Evolutionary conservation across 1,140 invertebrate genomes (phyloP).

Genomic region (Condylostylus longicornis): DNA sequence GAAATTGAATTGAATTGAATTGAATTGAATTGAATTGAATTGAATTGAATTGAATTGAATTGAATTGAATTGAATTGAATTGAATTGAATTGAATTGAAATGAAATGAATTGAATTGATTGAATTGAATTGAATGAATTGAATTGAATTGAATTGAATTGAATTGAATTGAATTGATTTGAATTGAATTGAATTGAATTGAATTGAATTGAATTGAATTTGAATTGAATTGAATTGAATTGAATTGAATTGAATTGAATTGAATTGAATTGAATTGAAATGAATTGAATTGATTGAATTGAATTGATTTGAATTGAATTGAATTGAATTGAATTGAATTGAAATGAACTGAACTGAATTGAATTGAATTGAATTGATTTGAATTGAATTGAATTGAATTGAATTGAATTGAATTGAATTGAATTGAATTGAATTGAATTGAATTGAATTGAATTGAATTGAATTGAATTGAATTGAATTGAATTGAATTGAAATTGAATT

Average conservation of each 20-base stretch:
- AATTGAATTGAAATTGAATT: too few species aligned
- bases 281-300: too few species aligned
- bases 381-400: too few species aligned
- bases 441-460: too few species aligned
- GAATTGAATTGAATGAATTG: constrained; percentile 1
- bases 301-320: too few species aligned
- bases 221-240: constrained; percentile 6
- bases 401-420: too few species aligned
- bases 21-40: constrained; percentile 4
- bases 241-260: constrained; percentile 5
- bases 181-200: constrained; percentile 7
- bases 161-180: constrained; percentile 1
- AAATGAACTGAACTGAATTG: too few species aligned
- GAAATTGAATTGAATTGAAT: constrained; percentile 1
- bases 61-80: constrained; percentile 3
- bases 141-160: constrained; percentile 2
- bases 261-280: constrained; percentile 4
- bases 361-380: too few species aligned
- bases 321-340: too few species aligned
- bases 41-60: constrained; percentile 5
- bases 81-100: constrained; percentile 4
- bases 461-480: too few species aligned
- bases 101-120: constrained; percentile 5
- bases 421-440: too few species aligned
- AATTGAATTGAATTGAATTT: constrained; percentile 6